A percentile compares a stretch with the other conserved stretches of the same genome.
phyloP scores from a whole-genome alignment of 53 echinoderm and acorn worm species.

The Luidia sarsii region DNA sequence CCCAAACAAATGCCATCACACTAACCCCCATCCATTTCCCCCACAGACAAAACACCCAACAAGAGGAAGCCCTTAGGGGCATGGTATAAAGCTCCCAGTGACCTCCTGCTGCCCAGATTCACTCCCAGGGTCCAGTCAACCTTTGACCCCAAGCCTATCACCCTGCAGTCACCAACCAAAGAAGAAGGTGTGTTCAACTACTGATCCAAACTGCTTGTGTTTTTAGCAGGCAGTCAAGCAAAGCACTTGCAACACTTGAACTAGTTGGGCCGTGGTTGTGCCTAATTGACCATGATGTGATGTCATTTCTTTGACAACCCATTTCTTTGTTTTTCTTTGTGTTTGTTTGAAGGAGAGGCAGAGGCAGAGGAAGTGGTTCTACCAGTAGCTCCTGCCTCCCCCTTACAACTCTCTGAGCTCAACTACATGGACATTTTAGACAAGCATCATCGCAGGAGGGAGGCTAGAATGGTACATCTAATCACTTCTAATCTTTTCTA shows the following conservation, averaged over 20 bases:
- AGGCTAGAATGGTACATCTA: constrained; percentile 54
- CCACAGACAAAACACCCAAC: constrained; percentile 35
- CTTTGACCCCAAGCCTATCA: constrained; percentile 34
- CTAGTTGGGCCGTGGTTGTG: background rate
- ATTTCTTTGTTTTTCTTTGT: background rate
- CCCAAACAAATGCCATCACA: too few species aligned
- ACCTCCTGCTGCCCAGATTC: constrained; percentile 19
- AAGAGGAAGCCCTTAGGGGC: constrained; percentile 2
- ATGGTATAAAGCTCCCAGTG: constrained; percentile 45
- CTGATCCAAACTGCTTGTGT: too few species aligned
- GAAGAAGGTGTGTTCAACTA: constrained; percentile 39
- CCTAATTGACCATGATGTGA: too few species aligned
- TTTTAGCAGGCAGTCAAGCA: too few species aligned
- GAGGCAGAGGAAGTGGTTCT: background rate
- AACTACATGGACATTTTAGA: constrained; percentile 71
- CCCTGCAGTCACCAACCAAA: background rate
- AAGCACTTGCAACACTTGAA: too few species aligned
- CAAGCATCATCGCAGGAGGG: constrained; percentile 60
- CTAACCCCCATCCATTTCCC: too few species aligned
- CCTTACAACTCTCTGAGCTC: constrained; percentile 46
- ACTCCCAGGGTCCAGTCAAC: constrained; percentile 45
- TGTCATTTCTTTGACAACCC: background rate
- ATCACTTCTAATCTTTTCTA: too few species aligned
- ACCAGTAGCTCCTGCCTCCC: constrained; percentile 9
- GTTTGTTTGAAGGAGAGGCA: too few species aligned